Percentiles rank a stretch among this genome's conserved stretches.
phyloP scores from a whole-genome alignment of 2,113 vertebrate species.

The Caracal caracal region DNA sequence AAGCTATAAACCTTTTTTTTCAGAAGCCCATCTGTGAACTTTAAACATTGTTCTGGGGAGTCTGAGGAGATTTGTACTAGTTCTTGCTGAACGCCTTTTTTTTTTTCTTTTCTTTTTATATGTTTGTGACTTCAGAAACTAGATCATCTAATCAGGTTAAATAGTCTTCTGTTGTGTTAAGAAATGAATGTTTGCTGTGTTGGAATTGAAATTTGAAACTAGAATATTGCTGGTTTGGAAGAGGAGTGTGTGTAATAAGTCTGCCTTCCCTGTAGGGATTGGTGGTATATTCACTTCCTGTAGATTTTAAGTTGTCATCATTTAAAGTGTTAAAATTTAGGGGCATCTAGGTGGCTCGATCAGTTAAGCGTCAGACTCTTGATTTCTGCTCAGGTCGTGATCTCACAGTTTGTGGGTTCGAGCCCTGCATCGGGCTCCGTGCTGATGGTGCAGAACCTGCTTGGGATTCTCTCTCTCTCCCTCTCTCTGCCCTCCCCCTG shows the following conservation, averaged over 20 bases:
- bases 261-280: neutral
- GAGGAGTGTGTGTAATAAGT: conserved; percentile 10
- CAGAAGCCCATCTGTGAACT: neutral
- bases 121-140: conserved; percentile 48
- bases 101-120: neutral
- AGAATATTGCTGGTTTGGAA: conserved; percentile 32
- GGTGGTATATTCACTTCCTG: conserved; percentile 3
- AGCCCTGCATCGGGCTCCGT: too few relatives aligned
- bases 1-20: neutral
- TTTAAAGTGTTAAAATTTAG: conserved; percentile 31
- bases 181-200: neutral
- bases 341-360: too few relatives aligned
- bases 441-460: too few relatives aligned
- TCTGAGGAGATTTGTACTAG: conserved; percentile 18
- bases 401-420: too few relatives aligned
- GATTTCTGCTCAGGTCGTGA: too few relatives aligned
- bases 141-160: neutral
- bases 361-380: too few relatives aligned
- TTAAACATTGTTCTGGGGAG: neutral
- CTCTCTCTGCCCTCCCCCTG: too few relatives aligned
- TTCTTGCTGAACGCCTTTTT: conserved; percentile 23
- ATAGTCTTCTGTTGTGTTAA: conserved; percentile 34
- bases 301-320: conserved; percentile 31
- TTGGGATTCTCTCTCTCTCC: too few relatives aligned
- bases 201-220: conserved; percentile 58